phyloP scores from a whole-genome alignment of 2,888 invertebrate species.

The Ophioninae sp. region DNA sequence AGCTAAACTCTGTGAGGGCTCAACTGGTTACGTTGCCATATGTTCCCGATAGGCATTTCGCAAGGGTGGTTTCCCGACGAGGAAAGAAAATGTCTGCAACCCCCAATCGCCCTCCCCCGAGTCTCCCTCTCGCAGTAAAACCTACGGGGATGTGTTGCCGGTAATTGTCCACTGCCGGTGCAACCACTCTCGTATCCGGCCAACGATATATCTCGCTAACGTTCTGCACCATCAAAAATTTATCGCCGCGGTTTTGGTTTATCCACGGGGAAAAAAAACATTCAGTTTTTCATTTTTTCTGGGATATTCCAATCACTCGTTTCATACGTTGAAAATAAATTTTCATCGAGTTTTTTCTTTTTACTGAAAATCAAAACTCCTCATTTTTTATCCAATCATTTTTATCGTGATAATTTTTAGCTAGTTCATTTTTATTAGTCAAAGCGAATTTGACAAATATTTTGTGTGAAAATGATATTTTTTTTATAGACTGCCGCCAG shows the following conservation, averaged over 20 bases:
- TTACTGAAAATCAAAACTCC: not conserved
- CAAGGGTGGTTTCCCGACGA: conserved; percentile 50
- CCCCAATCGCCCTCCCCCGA: not conserved
- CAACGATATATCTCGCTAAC: conserved; percentile 37
- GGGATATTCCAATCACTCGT: not conserved
- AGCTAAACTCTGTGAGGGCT: conserved; percentile 42
- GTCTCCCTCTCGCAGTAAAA: not conserved
- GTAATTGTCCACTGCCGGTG: conserved; percentile 55
- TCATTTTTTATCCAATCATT: not conserved
- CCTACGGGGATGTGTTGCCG: conserved; percentile 29
- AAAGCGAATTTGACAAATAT: not conserved
- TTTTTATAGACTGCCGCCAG: not conserved
- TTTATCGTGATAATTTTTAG: not conserved
- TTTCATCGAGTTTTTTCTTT: too few species aligned
- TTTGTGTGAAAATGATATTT: not conserved
- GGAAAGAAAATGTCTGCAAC: conserved; percentile 53
- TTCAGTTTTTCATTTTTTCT: not conserved
- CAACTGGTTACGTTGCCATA: conserved; percentile 54
- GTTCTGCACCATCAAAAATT: conserved; percentile 50
- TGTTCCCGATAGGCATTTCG: conserved; percentile 54
- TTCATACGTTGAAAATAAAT: too few species aligned
- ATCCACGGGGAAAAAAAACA: conserved; percentile 18
- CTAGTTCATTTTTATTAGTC: too few species aligned
- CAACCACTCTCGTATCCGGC: conserved; percentile 36
- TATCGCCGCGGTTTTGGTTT: conserved; percentile 22